Conservation (phyloP, 30 jellyfish, hydroid and myxozoan genomes). For the Chrysaora quinquecirrha region DNA sequence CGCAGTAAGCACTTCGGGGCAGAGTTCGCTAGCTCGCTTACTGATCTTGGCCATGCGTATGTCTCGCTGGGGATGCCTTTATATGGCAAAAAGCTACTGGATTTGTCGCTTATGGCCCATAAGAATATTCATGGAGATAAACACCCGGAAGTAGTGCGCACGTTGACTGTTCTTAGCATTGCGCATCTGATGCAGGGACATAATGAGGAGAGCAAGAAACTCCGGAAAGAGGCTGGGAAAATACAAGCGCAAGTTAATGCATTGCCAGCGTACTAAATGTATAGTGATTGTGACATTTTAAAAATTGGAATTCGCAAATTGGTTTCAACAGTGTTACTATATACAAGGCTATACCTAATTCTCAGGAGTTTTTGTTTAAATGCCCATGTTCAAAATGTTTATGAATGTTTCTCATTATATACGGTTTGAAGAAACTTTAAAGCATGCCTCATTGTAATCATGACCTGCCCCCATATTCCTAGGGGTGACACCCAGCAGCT, state of each 20-base stretch:
- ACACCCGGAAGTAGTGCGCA: constrained; percentile 98
- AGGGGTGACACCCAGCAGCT: too few species aligned
- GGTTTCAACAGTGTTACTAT: too few species aligned
- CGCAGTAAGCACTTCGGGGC: constrained; percentile 93
- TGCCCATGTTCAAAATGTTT: too few species aligned
- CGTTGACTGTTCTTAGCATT: constrained; percentile 81
- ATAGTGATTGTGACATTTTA: too few species aligned
- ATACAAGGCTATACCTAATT: too few species aligned
- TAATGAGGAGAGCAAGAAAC: constrained; percentile 85
- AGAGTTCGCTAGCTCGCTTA: constrained; percentile 93
- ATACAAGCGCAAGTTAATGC: constrained; percentile 76
- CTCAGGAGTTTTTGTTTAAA: too few species aligned
- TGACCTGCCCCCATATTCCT: too few species aligned
- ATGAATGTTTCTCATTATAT: too few species aligned
- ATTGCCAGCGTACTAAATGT: constrained; percentile 70
- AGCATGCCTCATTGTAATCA: too few species aligned
- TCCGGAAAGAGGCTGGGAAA: constrained; percentile 96
- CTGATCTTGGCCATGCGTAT: constrained; percentile 97
- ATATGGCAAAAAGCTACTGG: constrained; percentile 92
- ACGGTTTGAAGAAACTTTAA: too few species aligned
- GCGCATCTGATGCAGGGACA: constrained; percentile 99
- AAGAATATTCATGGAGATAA: constrained; percentile 92
- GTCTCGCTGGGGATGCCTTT: constrained; percentile 93
- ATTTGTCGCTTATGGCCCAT: constrained; percentile 90
- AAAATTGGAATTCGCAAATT: too few species aligned